A percentile compares a stretch with the other conserved stretches of the same genome.
Evolutionary conservation across 2,888 invertebrate species (phyloP).

Genomic region (Diogma glabrata): DNA sequence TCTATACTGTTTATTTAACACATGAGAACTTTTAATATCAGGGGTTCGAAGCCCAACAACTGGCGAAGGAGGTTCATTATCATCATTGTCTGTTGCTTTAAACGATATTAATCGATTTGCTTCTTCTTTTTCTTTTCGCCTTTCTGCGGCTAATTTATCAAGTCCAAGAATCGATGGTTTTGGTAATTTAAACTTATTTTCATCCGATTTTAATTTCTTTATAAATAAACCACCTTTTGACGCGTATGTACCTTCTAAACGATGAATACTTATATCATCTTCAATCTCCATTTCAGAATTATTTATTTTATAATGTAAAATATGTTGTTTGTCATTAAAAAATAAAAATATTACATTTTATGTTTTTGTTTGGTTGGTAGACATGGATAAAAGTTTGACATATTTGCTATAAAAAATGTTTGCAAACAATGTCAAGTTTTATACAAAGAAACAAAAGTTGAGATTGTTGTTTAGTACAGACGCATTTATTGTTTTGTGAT

Average conservation of each 20-base stretch:
- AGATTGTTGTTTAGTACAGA: too few relatives aligned
- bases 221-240: conserved; percentile 59
- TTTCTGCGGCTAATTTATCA: conserved; percentile 72
- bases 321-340: too few relatives aligned
- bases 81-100: conserved; percentile 40
- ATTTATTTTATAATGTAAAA: too few relatives aligned
- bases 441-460: too few relatives aligned
- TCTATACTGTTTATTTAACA: conserved; percentile 54
- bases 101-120: conserved; percentile 54
- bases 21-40: conserved; percentile 30
- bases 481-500: too few relatives aligned
- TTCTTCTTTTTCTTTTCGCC: conserved; percentile 49
- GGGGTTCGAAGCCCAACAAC: conserved; percentile 34
- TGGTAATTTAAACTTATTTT: conserved; percentile 62
- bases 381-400: too few relatives aligned
- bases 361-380: too few relatives aligned
- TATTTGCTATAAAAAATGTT: too few relatives aligned
- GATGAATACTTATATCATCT: conserved; percentile 41
- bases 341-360: too few relatives aligned
- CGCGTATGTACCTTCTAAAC: conserved; percentile 54
- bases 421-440: too few relatives aligned
- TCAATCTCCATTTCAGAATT: conserved; percentile 18
- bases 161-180: conserved; percentile 68
- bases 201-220: conserved; percentile 44
- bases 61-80: conserved; percentile 25